Evolutionary conservation across 2,797 vertebrate species (phyloP).

Genomic region (Harpagifer antarcticus): DNA sequence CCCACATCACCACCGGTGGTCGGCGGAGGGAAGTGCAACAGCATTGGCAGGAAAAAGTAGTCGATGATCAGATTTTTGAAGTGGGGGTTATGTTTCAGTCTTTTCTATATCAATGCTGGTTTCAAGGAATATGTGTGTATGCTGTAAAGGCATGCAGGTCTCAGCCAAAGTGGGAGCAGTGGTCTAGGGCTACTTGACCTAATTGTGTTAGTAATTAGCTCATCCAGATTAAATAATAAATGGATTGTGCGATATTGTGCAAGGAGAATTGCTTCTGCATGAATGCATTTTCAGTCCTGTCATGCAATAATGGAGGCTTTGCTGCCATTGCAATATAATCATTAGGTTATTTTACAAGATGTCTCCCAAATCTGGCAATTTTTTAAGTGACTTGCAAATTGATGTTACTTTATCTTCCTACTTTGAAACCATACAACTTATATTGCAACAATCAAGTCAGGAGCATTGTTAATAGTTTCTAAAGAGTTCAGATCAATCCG

Average conservation of each 20-base stretch:
- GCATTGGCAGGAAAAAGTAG: constrained; percentile 75
- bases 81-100: constrained; percentile 58
- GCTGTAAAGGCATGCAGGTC: constrained; percentile 82
- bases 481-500: constrained; percentile 78
- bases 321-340: constrained; percentile 84
- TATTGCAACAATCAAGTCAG: constrained; percentile 85
- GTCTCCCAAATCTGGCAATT: constrained; percentile 78
- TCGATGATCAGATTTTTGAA: constrained; percentile 59
- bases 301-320: constrained; percentile 82
- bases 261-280: constrained; percentile 76
- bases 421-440: constrained; percentile 80
- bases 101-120: constrained; percentile 77
- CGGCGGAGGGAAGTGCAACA: constrained; percentile 81
- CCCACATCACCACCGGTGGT: constrained; percentile 79
- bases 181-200: constrained; percentile 74
- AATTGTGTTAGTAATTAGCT: constrained; percentile 73
- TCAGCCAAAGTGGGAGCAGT: constrained; percentile 82
- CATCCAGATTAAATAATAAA: constrained; percentile 72
- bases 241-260: constrained; percentile 72
- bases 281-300: constrained; percentile 77
- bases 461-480: constrained; percentile 72
- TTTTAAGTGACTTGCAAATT: constrained; percentile 62
- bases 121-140: constrained; percentile 75
- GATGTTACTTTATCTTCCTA: constrained; percentile 67
- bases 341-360: constrained; percentile 68